Base-by-base conservation (phyloP, 2,888 invertebrate species). In the Chalcosyrphus nemorum region DNA sequence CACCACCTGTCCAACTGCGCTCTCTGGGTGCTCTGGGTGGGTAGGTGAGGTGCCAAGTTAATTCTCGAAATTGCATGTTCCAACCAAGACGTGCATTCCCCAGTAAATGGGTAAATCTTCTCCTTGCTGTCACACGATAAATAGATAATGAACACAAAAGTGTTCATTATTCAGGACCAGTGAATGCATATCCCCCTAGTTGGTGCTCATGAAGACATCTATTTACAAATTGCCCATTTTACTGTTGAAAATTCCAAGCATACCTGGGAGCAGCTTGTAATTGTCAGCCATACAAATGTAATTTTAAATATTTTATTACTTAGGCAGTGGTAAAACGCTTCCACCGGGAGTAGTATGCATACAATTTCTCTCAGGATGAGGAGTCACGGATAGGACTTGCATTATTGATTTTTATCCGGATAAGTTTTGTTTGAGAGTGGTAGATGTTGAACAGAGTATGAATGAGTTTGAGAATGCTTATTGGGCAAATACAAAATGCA, bases 201-300 rank as follows among this genome's bases (percentile, higher is more conserved):
- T 24, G n/a, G n/a, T n/a, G 32, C 13, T 13, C 27, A 54, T 47
- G 56, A 61, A 63, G 15, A 38, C 32, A 35, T 11, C 19, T 15
- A 6, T 17, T 9, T 71, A 63, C 74, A 63, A 74, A 74, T 74
- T 76, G 68, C n/a, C 52, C 57, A 68, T 68, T 68, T 59, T n/a
- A 19, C 32, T 57, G 47, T 11, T 57, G 57, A 41, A 57, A 43
- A 47, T 24, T 0, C 29, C 15, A 6, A 17, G 50, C 38, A 27
- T 38, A 45, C 50, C 29, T 24, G 2, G 32, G 29, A 21, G 71
- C 38, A 27, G 17, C 21, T 61, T 61, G 63, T 13, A 43, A 45
- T 54, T 54, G 72, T 43, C 61, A 29, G 15, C 11, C 21, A 1
- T 41, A 41, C 50, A 61, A 61, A 32, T 43, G 41, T 72, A 13